These are phyloP conservation scores for Sphaerophoria rueppellii DNA, from an alignment of 2,888 invertebrate species.

Conservation along the genomic window DNA sequence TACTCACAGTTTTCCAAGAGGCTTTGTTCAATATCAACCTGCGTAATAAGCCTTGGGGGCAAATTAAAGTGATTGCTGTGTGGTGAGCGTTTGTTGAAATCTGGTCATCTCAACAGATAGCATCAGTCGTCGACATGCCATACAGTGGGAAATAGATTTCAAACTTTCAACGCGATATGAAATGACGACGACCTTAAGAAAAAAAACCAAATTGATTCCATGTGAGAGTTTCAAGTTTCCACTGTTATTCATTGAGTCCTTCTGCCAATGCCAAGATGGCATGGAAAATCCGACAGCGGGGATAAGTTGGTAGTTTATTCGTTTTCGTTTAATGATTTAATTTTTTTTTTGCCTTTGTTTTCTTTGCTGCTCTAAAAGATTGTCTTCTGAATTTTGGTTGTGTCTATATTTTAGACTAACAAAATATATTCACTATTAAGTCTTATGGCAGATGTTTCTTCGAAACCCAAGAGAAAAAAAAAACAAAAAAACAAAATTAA, in stretches of 20 bases:
- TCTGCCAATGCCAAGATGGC: background rate
- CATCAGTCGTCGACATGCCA: background rate
- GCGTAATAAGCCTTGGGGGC: conserved; percentile 62
- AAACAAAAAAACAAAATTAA: background rate
- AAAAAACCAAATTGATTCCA: background rate
- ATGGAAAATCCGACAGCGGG: background rate
- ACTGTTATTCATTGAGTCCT: background rate
- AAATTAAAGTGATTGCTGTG: conserved; percentile 71
- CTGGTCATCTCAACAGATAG: conserved; percentile 35
- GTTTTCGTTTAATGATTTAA: background rate
- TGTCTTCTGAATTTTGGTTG: conserved; percentile 41
- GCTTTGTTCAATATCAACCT: conserved; percentile 50
- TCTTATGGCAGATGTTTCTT: conserved; percentile 58
- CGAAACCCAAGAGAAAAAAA: background rate
- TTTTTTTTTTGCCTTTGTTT: background rate
- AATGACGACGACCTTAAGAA: too few species aligned
- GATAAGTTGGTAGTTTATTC: background rate
- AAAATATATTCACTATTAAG: conserved; percentile 66
- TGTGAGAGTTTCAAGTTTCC: background rate
- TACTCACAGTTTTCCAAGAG: conserved; percentile 26
- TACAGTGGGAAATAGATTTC: background rate
- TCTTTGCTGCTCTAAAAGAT: conserved; percentile 2
- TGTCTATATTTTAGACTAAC: conserved; percentile 32
- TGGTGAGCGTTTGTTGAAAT: conserved; percentile 69
- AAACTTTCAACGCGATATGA: background rate